phyloP scores from a whole-genome alignment of 2,888 invertebrate species.

The Conistra vaccinii region DNA sequence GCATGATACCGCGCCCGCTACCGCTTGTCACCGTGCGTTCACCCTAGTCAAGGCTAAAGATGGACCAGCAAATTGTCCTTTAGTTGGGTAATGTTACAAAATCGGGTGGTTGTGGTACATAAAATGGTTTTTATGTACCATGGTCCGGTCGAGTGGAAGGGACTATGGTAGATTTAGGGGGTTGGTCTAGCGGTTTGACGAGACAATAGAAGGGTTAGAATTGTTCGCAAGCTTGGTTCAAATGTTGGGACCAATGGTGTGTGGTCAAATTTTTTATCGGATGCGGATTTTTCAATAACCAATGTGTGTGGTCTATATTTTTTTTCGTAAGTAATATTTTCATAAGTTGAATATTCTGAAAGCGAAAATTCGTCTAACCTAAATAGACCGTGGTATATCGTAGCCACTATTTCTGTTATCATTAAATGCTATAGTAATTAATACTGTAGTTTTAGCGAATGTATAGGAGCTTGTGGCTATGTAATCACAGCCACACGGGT shows the following conservation, averaged over 20 bases:
- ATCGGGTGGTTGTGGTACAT: slow-evolving; percentile 52
- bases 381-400: background rate
- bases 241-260: background rate
- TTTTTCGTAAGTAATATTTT: background rate
- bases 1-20: slow-evolving; percentile 12
- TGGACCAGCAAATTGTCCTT: slow-evolving; percentile 58
- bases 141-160: slow-evolving; percentile 36
- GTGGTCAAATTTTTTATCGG: background rate
- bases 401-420: background rate
- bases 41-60: slow-evolving; percentile 29
- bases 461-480: background rate
- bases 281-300: no score
- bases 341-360: background rate
- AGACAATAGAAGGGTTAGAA: background rate
- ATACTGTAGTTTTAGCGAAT: background rate
- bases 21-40: background rate
- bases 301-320: background rate
- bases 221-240: background rate
- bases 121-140: slow-evolving; percentile 55
- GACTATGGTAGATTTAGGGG: slow-evolving; percentile 13
- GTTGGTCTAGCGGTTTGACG: slow-evolving; percentile 32
- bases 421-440: background rate
- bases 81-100: slow-evolving; percentile 31
- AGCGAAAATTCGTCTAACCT: background rate
- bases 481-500: no score